Conservation (phyloP, 2,888 invertebrate genomes). For the Portevinia maculata region DNA sequence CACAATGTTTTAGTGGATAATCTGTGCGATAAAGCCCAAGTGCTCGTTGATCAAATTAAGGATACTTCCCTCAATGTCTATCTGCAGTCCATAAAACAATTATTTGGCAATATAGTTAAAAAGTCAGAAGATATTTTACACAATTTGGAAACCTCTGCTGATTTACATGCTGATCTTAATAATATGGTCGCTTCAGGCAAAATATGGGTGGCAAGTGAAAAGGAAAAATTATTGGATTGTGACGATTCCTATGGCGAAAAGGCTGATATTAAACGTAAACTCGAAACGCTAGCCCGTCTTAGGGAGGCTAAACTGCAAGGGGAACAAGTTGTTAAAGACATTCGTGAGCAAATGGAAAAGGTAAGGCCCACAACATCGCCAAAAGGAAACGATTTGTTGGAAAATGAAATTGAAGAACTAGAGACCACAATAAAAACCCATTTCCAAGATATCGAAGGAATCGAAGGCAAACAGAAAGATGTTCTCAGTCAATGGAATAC, state of each 20-base stretch:
- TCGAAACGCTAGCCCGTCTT: conserved; percentile 86
- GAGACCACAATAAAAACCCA: conserved; percentile 87
- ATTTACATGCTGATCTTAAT: conserved; percentile 92
- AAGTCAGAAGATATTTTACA: conserved; percentile 94
- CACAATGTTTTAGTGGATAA: conserved; percentile 95
- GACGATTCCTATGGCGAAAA: conserved; percentile 94
- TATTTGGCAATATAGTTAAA: conserved; percentile 93
- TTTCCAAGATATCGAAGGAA: conserved; percentile 86
- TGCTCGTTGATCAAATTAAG: conserved; percentile 94
- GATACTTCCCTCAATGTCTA: conserved; percentile 94
- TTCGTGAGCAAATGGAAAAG: conserved; percentile 86
- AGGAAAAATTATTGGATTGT: conserved; percentile 91
- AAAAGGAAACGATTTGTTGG: conserved; percentile 89
- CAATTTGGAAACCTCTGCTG: conserved; percentile 93
- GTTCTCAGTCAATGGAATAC: conserved; percentile 92
- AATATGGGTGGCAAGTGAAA: conserved; percentile 92
- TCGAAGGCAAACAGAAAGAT: conserved; percentile 89
- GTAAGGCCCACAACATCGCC: conserved; percentile 92
- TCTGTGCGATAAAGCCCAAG: conserved; percentile 96
- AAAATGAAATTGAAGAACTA: conserved; percentile 88
- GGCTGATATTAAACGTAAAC: conserved; percentile 89
- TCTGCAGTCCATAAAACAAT: conserved; percentile 92
- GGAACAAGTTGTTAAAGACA: conserved; percentile 86
- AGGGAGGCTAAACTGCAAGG: conserved; percentile 88
- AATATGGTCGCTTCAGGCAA: conserved; percentile 89